Base-by-base conservation (phyloP, 1,140 invertebrate genomes). In the Elysia chlorotica region DNA sequence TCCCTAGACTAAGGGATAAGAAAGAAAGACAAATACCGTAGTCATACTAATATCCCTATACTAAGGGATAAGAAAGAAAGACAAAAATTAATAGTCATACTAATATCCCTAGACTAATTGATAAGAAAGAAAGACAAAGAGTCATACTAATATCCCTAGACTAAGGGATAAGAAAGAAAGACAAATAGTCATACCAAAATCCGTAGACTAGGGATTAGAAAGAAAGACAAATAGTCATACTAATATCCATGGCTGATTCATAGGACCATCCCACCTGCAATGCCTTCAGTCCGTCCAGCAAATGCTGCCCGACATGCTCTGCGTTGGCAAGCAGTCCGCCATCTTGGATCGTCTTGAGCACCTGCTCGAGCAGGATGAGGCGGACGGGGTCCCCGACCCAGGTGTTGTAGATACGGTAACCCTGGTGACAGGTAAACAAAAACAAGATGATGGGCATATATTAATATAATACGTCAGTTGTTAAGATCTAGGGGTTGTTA, bases 371-470 rank as follows among this genome's bases (percentile, higher is more conserved):
- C 0, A 99, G 84, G 25, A 98, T 88, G 19, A 99, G 81, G 89
- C 99, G 99, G 28, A 94, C 92, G 17, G 98, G 97, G 87, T 99
- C 98, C 28, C 98, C 98, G 92, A 99, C 94, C 98, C 98, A 99
- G 0, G 98, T 99, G 86, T 99, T 99, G 87, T 98, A 99, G 68
- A 99, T 94, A 72, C 97, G 89, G 84, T 96, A 98, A 0, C 93
- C 88, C 82, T 96, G 91, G 56, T 82, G 79, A 4, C 30, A 10
- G 4, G 6, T 14, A 21, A 57, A 28, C n/a, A n/a, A n/a, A n/a
- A n/a, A n/a, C n/a, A n/a, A n/a, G n/a, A n/a, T n/a, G n/a, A n/a
- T n/a, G n/a, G n/a, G n/a, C n/a, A n/a, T n/a, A n/a, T n/a, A n/a
- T n/a, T n/a, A n/a, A n/a, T n/a, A n/a, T n/a, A n/a, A n/a, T n/a